phyloP scores from a whole-genome alignment of 2,888 invertebrate species.

The Phortica magna region DNA sequence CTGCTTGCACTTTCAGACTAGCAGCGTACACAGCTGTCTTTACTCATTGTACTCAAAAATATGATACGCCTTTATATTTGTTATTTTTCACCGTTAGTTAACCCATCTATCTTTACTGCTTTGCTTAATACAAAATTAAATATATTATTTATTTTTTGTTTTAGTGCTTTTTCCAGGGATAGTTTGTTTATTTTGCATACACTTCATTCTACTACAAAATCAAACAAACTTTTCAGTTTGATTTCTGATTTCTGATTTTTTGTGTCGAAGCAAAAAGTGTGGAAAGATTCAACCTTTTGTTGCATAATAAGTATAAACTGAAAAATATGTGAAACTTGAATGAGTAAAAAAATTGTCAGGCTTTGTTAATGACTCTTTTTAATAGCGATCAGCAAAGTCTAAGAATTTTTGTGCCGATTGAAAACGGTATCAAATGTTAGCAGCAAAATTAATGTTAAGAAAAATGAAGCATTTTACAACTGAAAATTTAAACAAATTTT shows the following conservation, averaged over 20 bases:
- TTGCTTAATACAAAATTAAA: constrained; percentile 33
- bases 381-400: not conserved
- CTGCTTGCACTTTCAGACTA: constrained; percentile 3
- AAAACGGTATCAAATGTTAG: not conserved
- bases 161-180: constrained; percentile 42
- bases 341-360: constrained; percentile 14
- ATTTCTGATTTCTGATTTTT: constrained; percentile 23
- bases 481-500: constrained; percentile 6
- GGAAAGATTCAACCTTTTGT: constrained; percentile 23
- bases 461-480: constrained; percentile 14
- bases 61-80: constrained; percentile 38
- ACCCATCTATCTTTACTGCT: constrained; percentile 47
- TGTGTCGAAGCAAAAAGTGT: constrained; percentile 32
- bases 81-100: not conserved
- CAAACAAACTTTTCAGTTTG: constrained; percentile 38
- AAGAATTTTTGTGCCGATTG: not conserved
- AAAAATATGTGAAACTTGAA: not conserved
- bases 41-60: constrained; percentile 20
- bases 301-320: not conserved
- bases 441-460: not conserved
- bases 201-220: constrained; percentile 31
- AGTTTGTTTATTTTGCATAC: constrained; percentile 32
- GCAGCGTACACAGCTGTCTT: not conserved
- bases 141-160: constrained; percentile 40
- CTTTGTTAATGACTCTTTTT: not conserved